Evolutionary conservation across 2,888 invertebrate species (phyloP).

Genomic region (Beris morrisii): DNA sequence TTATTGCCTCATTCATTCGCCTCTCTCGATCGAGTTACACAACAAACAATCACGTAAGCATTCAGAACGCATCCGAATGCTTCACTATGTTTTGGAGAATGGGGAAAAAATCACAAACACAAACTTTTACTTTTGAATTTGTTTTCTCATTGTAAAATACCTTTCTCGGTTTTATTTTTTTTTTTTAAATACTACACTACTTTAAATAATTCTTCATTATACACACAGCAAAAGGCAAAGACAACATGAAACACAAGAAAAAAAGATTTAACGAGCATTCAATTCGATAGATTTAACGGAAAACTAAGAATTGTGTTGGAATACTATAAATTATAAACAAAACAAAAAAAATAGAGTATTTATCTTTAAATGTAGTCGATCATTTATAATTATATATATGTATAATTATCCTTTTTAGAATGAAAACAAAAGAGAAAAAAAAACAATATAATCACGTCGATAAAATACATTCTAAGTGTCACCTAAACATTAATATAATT

Average conservation of each 20-base stretch:
- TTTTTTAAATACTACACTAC: background rate
- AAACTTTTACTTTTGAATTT: background rate
- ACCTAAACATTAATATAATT: conserved; percentile 9
- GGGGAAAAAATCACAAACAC: conserved; percentile 9
- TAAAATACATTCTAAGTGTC: conserved; percentile 24
- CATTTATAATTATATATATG: conserved; percentile 29
- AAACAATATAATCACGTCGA: background rate
- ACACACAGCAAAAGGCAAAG: no score
- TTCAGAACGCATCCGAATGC: conserved; percentile 11
- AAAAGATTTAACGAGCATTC: background rate
- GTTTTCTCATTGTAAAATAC: conserved; percentile 15
- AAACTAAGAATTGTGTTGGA: background rate
- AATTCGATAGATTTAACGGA: no score
- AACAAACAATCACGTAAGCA: no score
- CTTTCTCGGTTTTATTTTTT: conserved; percentile 7
- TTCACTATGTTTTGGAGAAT: conserved; percentile 25
- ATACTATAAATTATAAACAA: conserved; percentile 11
- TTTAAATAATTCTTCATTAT: no score
- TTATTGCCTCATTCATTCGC: no score
- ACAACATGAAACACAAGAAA: background rate
- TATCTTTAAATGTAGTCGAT: conserved; percentile 31
- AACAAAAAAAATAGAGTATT: conserved; percentile 27
- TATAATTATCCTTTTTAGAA: conserved; percentile 25
- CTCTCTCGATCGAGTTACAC: no score
- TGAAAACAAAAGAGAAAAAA: conserved; percentile 11